Evolutionary conservation across 2,113 vertebrate genomes (phyloP), one percentile per base, ranked within the genome.

Genomic region (Struthio camelus): DNA sequence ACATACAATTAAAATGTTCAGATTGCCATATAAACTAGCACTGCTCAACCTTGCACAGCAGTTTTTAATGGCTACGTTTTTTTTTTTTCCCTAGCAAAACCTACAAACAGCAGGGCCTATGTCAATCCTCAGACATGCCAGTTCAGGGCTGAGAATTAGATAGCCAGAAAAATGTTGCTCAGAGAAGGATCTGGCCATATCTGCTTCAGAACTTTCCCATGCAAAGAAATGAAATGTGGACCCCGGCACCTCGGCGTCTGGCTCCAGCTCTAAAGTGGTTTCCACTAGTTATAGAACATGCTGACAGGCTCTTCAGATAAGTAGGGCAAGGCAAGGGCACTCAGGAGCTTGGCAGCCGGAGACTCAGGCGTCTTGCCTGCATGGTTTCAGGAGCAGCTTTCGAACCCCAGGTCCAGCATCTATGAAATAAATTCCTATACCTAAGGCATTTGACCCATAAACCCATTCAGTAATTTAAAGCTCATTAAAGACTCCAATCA

Each of bases 221-320:
- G 94, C 87, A 75, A 62, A 96, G 96, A 71, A 96, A 86, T 88
- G 97, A 91, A 93, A 95, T 61, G 95, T 79, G 95, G 95, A 97
- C 91, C 96, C 97, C 87, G 95, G 97, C 97, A 97, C 96, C 97
- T 97, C 82, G 18, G 96, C 92, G 97, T 97, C 97, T 97, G 97
- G 97, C 97, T 97, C 96, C 96, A 84, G 97, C 94, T 80, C 96
- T 97, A 69, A 96, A 97, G 97, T 97, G 97, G 89, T 97, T 97
- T 97, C 94, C 95, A 97, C 97, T 90, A 62, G 91, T 95, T 97
- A 97, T 79, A 91, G 97, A 95, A 95, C 96, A 96, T 93, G 97
- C 94, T 97, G 97, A 97, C 97, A 97, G 94, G 91, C 96, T 97
- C 97, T 97, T 67, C 97, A 97, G 97, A 97, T 97, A 97, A 97